These are phyloP conservation scores for Goniozus legneri DNA, from an alignment of 1,140 invertebrate genomes.

Conservation along the genomic window DNA sequence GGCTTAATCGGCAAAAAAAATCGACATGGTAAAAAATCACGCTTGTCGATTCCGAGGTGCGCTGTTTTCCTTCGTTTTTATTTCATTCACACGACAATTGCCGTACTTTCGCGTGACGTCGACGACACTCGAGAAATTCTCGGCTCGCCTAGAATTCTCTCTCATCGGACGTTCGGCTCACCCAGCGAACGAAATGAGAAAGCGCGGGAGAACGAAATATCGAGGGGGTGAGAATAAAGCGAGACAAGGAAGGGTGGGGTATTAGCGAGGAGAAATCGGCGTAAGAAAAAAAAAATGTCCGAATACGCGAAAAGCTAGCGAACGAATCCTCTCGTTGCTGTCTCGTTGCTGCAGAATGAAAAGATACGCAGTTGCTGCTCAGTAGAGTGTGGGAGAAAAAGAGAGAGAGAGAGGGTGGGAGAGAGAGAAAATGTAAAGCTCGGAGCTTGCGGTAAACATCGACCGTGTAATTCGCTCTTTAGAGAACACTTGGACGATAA, in stretches of 20 bases:
- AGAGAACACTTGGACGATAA: conserved; percentile 54
- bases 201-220: not conserved
- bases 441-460: conserved; percentile 46
- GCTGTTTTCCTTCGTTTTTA: not conserved
- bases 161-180: not conserved
- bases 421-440: conserved; percentile 38
- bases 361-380: not conserved
- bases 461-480: conserved; percentile 54
- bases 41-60: no score
- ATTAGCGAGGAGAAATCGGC: conserved; percentile 30
- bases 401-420: conserved; percentile 4
- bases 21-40: no score
- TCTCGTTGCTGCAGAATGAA: conserved; percentile 1
- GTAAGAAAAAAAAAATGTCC: conserved; percentile 29
- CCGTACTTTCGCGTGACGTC: not conserved
- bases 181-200: not conserved
- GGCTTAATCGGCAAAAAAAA: no score
- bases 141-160: not conserved
- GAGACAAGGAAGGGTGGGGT: no score
- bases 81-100: not conserved
- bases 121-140: not conserved
- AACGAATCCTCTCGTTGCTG: not conserved
- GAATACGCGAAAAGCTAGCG: conserved; percentile 32
- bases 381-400: not conserved
- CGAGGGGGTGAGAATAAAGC: no score